phyloP scores from a whole-genome alignment of 2,797 vertebrate genomes.

The Siniperca undulata region DNA sequence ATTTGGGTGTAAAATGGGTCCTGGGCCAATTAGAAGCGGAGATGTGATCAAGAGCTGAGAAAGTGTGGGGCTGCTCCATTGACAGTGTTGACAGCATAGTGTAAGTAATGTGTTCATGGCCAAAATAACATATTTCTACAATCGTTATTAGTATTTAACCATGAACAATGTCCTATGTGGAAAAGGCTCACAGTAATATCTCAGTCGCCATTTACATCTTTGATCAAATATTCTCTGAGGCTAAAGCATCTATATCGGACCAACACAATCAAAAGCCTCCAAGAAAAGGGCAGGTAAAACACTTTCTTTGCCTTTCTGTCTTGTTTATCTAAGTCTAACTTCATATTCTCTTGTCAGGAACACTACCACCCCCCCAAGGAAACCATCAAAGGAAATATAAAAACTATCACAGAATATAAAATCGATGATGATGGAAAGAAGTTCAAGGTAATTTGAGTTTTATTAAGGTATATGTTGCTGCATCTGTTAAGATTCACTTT shows the following conservation, averaged over 20 bases:
- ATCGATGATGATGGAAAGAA: slow-evolving; percentile 95
- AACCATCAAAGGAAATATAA: slow-evolving; percentile 94
- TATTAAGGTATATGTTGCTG: not conserved
- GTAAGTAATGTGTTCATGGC: not conserved
- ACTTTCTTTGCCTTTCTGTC: not conserved
- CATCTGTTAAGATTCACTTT: not conserved
- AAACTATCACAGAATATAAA: slow-evolving; percentile 95
- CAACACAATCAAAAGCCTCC: not conserved
- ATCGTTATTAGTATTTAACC: no score
- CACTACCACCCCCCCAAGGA: slow-evolving; percentile 92
- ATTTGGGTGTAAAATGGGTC: not conserved
- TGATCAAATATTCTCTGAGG: not conserved
- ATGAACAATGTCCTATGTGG: not conserved
- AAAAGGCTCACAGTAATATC: not conserved
- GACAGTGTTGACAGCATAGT: not conserved
- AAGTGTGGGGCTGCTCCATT: not conserved
- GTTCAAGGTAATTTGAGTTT: slow-evolving; percentile 86
- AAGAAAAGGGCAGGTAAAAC: rapidly evolving
- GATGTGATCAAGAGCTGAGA: not conserved
- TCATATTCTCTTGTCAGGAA: slow-evolving; percentile 73
- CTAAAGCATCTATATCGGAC: not conserved
- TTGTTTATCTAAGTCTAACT: not conserved
- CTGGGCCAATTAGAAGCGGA: not conserved
- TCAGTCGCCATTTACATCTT: no score
- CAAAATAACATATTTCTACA: not conserved